Conservation (phyloP, 2,888 invertebrate genomes). For the Rhingia campestris region DNA sequence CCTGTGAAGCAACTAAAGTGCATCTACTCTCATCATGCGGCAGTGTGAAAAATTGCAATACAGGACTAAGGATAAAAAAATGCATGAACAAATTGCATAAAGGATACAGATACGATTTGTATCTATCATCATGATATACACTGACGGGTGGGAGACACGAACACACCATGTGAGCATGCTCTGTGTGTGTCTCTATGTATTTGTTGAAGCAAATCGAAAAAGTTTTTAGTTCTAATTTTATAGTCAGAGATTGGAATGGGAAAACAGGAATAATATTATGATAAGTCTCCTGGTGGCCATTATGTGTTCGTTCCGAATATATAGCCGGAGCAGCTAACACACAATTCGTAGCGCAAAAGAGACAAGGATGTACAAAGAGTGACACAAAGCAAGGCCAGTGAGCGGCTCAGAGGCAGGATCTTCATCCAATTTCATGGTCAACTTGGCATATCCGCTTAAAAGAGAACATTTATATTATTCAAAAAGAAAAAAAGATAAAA, state of each 20-base stretch:
- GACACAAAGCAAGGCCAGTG: neutral
- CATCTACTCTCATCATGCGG: constrained; percentile 8
- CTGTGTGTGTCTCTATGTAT: neutral
- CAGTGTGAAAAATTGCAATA: constrained; percentile 22
- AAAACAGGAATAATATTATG: constrained; percentile 20
- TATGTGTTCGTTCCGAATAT: neutral
- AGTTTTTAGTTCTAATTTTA: constrained; percentile 49
- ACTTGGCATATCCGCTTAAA: constrained; percentile 40
- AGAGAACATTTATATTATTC: constrained; percentile 21
- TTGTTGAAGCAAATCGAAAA: constrained; percentile 39
- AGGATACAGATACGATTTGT: constrained; percentile 12
- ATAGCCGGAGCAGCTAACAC: constrained; percentile 1
- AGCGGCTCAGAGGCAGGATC: constrained; percentile 11
- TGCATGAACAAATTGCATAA: neutral
- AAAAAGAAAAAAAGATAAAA: neutral
- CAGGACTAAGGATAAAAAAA: constrained; percentile 2
- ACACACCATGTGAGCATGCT: neutral
- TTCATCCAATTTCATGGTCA: constrained; percentile 54
- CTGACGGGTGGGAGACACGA: neutral
- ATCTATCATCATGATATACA: neutral
- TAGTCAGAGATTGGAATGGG: constrained; percentile 11
- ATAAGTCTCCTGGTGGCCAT: constrained; percentile 38
- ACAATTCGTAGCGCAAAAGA: constrained; percentile 13
- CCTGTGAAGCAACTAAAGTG: constrained; percentile 5
- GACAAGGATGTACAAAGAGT: neutral